phyloP scores from a whole-genome alignment of 2,888 invertebrate species.

The Oxyteleia sp. region DNA sequence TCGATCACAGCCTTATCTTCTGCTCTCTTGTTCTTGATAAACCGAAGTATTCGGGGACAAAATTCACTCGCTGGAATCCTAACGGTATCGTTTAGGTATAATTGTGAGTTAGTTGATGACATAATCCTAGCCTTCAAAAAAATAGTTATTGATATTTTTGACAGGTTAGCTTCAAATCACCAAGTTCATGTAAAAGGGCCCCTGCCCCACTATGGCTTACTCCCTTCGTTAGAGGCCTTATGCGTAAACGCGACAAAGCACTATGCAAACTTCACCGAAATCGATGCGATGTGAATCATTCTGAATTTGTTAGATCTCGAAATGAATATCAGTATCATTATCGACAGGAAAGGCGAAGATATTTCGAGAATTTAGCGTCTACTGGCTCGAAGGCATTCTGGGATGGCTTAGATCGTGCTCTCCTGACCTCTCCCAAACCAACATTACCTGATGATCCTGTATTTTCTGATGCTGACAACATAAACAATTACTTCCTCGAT shows the following conservation, averaged over 20 bases:
- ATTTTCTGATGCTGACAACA: background rate
- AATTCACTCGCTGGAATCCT: background rate
- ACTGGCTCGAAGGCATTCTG: background rate
- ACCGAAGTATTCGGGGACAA: background rate
- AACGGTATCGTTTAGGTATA: background rate
- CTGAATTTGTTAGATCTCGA: no score
- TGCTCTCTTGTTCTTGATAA: background rate
- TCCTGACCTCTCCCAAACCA: background rate
- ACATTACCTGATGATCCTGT: background rate
- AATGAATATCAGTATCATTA: background rate
- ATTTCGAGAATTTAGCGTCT: background rate
- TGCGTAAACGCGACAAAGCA: background rate
- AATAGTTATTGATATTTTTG: background rate
- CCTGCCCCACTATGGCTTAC: slow-evolving; percentile 3
- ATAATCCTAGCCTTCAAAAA: background rate
- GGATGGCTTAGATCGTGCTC: background rate
- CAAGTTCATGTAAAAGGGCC: background rate
- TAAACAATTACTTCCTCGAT: background rate
- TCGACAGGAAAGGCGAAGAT: background rate
- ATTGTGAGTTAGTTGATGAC: background rate
- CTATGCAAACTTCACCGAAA: background rate
- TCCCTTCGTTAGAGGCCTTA: background rate
- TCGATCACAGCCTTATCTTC: slow-evolving; percentile 4
- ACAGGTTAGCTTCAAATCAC: background rate
- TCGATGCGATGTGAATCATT: background rate